Conservation (phyloP, 2,113 vertebrate genomes). For the Podarcis muralis region DNA sequence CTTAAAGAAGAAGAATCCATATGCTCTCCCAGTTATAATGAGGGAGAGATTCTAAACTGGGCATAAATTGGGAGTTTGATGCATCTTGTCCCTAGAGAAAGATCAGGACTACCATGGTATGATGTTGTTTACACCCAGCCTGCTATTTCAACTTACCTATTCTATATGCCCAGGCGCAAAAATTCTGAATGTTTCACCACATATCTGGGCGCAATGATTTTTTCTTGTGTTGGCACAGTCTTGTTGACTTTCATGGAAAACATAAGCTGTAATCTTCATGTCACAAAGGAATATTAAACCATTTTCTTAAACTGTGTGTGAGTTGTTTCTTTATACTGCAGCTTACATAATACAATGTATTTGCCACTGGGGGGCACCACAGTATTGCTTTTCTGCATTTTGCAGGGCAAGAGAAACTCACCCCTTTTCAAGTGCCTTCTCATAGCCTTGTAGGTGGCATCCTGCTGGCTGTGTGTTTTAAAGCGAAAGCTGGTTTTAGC, state of each 20-base stretch:
- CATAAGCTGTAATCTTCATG: neutral
- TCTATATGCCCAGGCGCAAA: neutral
- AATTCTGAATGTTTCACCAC: neutral
- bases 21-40: neutral
- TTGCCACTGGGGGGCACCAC: conserved; percentile 5
- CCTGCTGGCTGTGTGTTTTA: neutral
- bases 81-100: neutral
- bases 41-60: neutral
- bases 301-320: neutral
- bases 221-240: neutral
- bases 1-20: neutral
- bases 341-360: neutral
- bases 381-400: neutral
- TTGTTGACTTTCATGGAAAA: neutral
- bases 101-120: too few relatives aligned
- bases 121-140: neutral
- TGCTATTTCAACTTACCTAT: neutral
- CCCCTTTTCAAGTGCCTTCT: neutral
- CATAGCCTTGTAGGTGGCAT: neutral
- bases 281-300: neutral
- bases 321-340: too few relatives aligned
- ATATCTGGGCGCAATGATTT: neutral
- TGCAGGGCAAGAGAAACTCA: neutral
- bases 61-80: neutral
- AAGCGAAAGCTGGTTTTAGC: neutral